These are phyloP conservation scores for Rousettus leschenaultii DNA, from an alignment of 2,113 vertebrate species.

Conservation along the genomic window DNA sequence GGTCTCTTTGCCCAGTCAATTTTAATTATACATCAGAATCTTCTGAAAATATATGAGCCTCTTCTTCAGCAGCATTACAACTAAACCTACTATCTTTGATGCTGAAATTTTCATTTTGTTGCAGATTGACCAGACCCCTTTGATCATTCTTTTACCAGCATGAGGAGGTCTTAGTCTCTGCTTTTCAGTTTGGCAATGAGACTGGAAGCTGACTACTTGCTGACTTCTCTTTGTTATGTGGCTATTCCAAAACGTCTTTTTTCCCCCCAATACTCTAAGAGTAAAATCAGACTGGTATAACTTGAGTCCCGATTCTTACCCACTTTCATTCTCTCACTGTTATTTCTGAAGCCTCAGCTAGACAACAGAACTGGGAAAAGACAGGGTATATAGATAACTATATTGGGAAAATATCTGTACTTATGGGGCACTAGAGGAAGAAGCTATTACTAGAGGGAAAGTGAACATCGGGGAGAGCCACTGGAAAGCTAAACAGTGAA, in stretches of 20 bases:
- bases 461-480: not conserved
- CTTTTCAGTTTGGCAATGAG: not conserved
- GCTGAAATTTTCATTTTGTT: not conserved
- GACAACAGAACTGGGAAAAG: not conserved
- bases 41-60: not conserved
- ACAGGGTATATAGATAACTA: not conserved
- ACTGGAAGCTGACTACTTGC: not conserved
- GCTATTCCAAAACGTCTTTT: not conserved
- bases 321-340: not conserved
- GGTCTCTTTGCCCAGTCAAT: not conserved
- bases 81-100: not conserved
- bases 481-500: not conserved
- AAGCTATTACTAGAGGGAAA: not conserved
- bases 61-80: not conserved
- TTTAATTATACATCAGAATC: not conserved
- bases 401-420: not conserved
- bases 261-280: not conserved
- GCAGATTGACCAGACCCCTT: not conserved
- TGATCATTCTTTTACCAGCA: not conserved
- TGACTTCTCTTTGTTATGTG: not conserved
- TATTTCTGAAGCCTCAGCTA: slow-evolving; percentile 28
- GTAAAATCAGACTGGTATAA: not conserved
- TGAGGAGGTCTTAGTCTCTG: not conserved
- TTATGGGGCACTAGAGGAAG: not conserved
- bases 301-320: not conserved